Evolutionary conservation across 2,888 invertebrate species (phyloP), one percentile per base, ranked within the genome.

Genomic region (Meghimatium bilineatum): DNA sequence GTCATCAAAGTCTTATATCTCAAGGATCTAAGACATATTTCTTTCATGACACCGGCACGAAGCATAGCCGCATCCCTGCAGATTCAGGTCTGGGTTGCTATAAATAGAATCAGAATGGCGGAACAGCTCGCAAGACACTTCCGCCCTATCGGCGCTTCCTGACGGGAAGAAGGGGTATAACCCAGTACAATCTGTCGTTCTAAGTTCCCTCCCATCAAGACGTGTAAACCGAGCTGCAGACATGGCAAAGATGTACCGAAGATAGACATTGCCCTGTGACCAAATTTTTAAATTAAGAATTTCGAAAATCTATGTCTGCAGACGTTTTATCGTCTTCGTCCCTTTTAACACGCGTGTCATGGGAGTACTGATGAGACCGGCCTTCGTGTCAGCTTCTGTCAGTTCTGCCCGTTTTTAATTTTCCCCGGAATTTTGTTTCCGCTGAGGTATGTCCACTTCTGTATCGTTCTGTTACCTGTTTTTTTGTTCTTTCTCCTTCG

Each of bases 111-210:
- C 26, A 23, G 63, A 63, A 52, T 69, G 69, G 38, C 69, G 67
- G 69, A 67, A 79, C 79, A 67, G 52, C 49, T 49, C 38, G 67
- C 26, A 69, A 69, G 69, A 67, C 44, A 79, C 79, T 79, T 79
- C 79, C 79, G 69, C 49, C 52, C 44, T 79, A 20, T 52, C 49
- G 69, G 79, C 79, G 69, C 77, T 38, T 20, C 38, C 34, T 60
- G 63, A 74, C 63, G 63, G 49, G 32, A 36, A 69, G 10, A 74
- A 60, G 74, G 72, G 72, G 81, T 72, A 81, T 74, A 81, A 81
- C 81, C 63, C 34, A 74, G 81, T 81, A 44, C 81, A 26, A 81
- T 23, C 74, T 74, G 81, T 81, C 81, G 74, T 17, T 38, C 63
- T 38, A 52, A 56, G 74, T 74, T 74, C 52, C 12, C 74, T 56